Conservation (phyloP, 1,140 invertebrate species). For the Ceratina calcarata region DNA sequence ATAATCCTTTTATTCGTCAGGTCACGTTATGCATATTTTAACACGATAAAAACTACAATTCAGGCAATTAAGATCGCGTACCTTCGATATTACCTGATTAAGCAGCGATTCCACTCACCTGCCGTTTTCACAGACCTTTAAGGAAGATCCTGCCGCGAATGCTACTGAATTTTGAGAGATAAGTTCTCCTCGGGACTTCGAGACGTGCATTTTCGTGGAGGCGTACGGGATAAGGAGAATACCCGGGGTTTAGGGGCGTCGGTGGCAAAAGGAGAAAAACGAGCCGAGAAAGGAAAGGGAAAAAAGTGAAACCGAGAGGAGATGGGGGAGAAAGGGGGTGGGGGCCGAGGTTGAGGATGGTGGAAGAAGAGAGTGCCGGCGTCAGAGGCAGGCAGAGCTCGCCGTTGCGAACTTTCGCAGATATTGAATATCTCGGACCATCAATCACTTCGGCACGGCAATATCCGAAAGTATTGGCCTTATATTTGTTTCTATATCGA, state of each 20-base stretch:
- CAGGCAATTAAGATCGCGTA: slow-evolving; percentile 23
- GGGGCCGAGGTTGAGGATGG: background rate
- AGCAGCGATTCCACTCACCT: background rate
- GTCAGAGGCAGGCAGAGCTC: slow-evolving; percentile 26
- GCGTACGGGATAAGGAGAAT: slow-evolving; percentile 50
- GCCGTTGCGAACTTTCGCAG: slow-evolving; percentile 70
- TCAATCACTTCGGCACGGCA: slow-evolving; percentile 74
- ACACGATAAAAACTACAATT: slow-evolving; percentile 13
- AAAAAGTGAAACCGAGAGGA: background rate
- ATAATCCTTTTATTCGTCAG: slow-evolving; percentile 5
- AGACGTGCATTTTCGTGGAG: slow-evolving; percentile 36
- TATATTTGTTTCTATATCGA: slow-evolving; percentile 75
- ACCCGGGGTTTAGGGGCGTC: slow-evolving; percentile 4
- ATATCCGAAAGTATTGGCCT: slow-evolving; percentile 78
- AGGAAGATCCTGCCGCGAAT: background rate
- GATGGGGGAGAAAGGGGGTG: background rate
- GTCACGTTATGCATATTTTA: slow-evolving; percentile 11
- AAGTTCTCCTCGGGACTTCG: slow-evolving; percentile 44
- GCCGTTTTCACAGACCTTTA: background rate
- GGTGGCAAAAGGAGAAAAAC: background rate
- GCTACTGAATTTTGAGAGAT: slow-evolving; percentile 53
- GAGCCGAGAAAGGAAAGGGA: too few relatives aligned
- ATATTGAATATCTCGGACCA: slow-evolving; percentile 79
- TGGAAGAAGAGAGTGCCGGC: slow-evolving; percentile 34
- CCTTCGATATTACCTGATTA: slow-evolving; percentile 31